Base-by-base conservation (phyloP, 64 coral and sea anemone species). In the Porites lutea region DNA sequence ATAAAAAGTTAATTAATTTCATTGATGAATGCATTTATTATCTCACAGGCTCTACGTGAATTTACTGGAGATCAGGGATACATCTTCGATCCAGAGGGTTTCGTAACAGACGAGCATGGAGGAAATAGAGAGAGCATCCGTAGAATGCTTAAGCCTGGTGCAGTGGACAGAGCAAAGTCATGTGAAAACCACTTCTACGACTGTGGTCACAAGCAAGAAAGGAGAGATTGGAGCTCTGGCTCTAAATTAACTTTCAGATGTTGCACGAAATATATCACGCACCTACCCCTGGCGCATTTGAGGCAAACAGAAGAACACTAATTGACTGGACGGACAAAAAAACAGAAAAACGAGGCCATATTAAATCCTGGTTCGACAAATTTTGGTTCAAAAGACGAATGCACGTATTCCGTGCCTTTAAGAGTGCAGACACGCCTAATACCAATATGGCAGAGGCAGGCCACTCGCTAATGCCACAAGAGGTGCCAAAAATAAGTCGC, bases 151-250 rank as follows among this genome's bases (percentile, higher is more conserved):
- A 92, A 92, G 79, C 79, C 90, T 19, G 54, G 69, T 59, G 68
- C 79, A 19, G 79, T 92, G 27, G 44, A 83, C 9, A 70, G 72
- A 58, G 90, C 90, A 85, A 85, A 85, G 52, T 92, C 79, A 23
- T 92, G 90, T 92, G 90, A 92, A 72, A 77, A 74, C n/a, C 90
- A 92, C 48, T 92, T 92, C 70, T 92, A 92, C 47, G 79, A 76
- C 52, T 92, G 90, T 65, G 82, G 65, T 59, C 79, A 59, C 68
- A 92, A 84, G 65, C 71, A 88, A 76, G 79, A 92, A 71, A 82
- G 71, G n/a, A 48, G 78, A 63, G 89, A 92, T 82, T 92, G 79
- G 79, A 92, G 89, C 59, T 82, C 78, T 48, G 37, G 55, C 61
- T 82, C 79, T 70, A 82, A 48, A 74, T 46, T 51, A 71, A 61